Conservation (phyloP, 2,888 invertebrate genomes). For the Thyatira batis region DNA sequence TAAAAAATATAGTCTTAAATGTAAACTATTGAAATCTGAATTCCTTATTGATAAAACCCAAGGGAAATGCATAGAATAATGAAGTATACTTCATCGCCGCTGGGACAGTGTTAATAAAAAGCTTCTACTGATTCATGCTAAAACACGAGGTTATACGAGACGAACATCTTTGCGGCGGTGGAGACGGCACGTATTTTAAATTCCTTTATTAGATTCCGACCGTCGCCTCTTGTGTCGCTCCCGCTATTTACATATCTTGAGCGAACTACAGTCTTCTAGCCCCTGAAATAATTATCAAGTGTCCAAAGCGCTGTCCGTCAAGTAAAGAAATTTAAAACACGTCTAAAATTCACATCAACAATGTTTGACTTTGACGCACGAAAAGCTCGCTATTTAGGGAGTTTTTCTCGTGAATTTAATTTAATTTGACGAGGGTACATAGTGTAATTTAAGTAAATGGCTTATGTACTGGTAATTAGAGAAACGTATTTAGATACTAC, state of each 20-base stretch:
- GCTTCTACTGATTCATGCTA: background rate
- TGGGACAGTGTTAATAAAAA: background rate
- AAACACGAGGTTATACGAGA: background rate
- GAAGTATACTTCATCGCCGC: too few species aligned
- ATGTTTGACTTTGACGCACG: background rate
- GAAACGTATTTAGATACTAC: too few species aligned
- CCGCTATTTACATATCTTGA: background rate
- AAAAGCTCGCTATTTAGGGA: background rate
- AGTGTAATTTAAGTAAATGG: background rate
- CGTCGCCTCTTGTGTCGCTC: constrained; percentile 16
- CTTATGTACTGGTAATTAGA: background rate
- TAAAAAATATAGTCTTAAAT: too few species aligned
- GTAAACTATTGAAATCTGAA: too few species aligned
- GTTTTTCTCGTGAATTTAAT: background rate
- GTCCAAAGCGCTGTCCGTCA: background rate
- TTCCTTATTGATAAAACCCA: too few species aligned
- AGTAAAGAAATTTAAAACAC: background rate
- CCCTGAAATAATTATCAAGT: background rate
- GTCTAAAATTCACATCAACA: background rate
- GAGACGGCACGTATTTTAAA: constrained; percentile 34
- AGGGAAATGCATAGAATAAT: too few species aligned
- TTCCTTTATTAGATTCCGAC: constrained; percentile 42
- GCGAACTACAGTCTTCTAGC: background rate
- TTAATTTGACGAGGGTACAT: background rate
- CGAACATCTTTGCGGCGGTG: constrained; percentile 1